Percentiles rank a stretch among this genome's conserved stretches.
phyloP scores from a whole-genome alignment of 2,888 invertebrate species.

The Drosophila atripex region DNA sequence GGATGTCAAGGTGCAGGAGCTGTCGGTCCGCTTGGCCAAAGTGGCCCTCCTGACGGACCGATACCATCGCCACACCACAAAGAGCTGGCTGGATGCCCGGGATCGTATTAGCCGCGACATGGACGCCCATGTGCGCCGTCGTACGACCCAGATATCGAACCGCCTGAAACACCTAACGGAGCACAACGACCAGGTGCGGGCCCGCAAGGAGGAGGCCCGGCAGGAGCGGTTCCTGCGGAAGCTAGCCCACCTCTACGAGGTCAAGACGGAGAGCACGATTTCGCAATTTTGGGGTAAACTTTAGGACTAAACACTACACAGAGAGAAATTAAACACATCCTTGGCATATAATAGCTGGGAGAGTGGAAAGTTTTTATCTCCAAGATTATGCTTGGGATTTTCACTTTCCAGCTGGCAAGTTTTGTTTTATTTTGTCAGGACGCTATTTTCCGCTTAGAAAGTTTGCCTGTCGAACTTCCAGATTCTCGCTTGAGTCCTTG shows the following conservation, averaged over 20 bases:
- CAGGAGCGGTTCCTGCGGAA: slow-evolving; percentile 25
- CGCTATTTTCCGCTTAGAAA: slow-evolving; percentile 38
- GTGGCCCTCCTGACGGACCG: slow-evolving; percentile 17
- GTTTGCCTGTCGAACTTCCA: slow-evolving; percentile 32
- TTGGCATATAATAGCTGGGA: neutral
- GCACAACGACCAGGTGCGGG: slow-evolving; percentile 8
- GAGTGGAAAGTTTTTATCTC: neutral
- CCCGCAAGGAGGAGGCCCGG: slow-evolving; percentile 16
- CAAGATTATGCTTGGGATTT: neutral
- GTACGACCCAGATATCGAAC: slow-evolving; percentile 11
- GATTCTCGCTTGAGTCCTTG: slow-evolving; percentile 8
- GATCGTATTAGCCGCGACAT: slow-evolving; percentile 21
- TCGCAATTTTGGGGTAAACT: slow-evolving; percentile 6
- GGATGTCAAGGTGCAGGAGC: slow-evolving; percentile 9
- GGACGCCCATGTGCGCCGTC: slow-evolving; percentile 20
- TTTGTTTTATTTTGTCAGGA: slow-evolving; percentile 8
- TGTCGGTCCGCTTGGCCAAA: slow-evolving; percentile 18
- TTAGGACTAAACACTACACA: neutral
- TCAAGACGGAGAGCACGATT: neutral
- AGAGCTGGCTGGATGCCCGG: slow-evolving; percentile 1
- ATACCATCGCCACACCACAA: slow-evolving; percentile 3
- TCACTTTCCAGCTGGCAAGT: neutral
- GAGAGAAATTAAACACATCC: neutral
- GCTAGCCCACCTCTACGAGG: slow-evolving; percentile 21
- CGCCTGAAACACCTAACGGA: slow-evolving; percentile 6